Percentiles rank a stretch among this genome's conserved stretches.
Evolutionary conservation across 2,888 invertebrate species (phyloP).

Genomic region (Drosophila emarginata): DNA sequence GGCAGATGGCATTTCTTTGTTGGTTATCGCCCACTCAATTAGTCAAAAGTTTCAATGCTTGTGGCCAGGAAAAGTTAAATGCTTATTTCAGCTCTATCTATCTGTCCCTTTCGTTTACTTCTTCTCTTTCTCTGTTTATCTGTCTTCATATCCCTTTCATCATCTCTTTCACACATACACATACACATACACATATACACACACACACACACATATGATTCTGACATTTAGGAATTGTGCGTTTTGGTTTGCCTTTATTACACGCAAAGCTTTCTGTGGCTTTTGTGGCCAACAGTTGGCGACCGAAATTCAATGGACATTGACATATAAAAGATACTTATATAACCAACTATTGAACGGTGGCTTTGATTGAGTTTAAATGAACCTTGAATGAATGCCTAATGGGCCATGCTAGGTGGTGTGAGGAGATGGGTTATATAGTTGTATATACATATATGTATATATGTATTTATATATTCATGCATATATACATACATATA

Average conservation of each 20-base stretch:
- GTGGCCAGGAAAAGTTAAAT: conserved; percentile 38
- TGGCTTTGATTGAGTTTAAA: conserved; percentile 62
- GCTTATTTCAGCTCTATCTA: conserved; percentile 19
- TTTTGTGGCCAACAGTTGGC: conserved; percentile 59
- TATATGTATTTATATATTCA: neutral
- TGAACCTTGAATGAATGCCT: conserved; percentile 43
- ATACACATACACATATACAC: conserved; percentile 15
- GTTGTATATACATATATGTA: neutral
- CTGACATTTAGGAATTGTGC: conserved; percentile 48
- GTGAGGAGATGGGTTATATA: neutral
- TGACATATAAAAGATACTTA: conserved; percentile 32
- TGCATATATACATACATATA: neutral
- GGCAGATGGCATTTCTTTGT: conserved; percentile 35
- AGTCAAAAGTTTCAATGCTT: conserved; percentile 55
- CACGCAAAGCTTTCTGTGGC: conserved; percentile 55
- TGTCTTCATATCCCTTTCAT: neutral
- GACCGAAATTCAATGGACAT: conserved; percentile 49
- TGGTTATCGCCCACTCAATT: conserved; percentile 49
- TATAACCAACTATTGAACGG: conserved; percentile 29
- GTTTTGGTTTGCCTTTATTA: conserved; percentile 39
- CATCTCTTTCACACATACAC: conserved; percentile 15
- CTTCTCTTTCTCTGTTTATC: neutral
- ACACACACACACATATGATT: conserved; percentile 19
- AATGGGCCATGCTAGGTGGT: conserved; percentile 44
- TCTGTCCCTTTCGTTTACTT: conserved; percentile 8